Base-by-base conservation (phyloP, 2,797 vertebrate genomes). In the Euphonia xanthogaster region DNA sequence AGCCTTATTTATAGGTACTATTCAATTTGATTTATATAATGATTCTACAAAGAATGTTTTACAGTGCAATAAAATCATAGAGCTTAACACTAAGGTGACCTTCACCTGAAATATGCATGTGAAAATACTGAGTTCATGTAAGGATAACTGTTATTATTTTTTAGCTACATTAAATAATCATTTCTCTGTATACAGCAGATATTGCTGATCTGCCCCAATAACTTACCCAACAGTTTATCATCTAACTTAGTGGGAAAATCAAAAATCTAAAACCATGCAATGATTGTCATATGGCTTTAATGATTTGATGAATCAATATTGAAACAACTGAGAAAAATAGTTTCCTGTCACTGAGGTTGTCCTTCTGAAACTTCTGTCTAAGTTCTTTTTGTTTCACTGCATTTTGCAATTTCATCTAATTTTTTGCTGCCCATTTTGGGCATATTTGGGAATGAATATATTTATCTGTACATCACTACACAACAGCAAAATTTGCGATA, bases 1-100 rank as follows among this genome's bases (percentile, higher is more conserved):
- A 71, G 7, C 40, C 54, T 95, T 96, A 89, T 96, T 96, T 96
- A 94, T 93, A 67, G 75, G 40, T 71, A 61, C 23, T 47, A 91
- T 88, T 93, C 55, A 22, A 25, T 51, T 48, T 95, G 63, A 93
- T 95, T 97, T 97, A 96, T 95, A 88, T 91, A 54, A 48, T 70
- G 18, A 92, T 94, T 94, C 25, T 79, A 66, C 50, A 96, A 54
- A 86, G 88, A 79, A 91, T 62, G 66, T 86, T 96, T 95, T 95
- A 91, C 39, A 90, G 86, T 61, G 14, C 35, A 95, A 78, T 96
- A 94, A 93, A 93, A 77, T 84, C 35, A 63, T 58, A 58, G 25
- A 91, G 33, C 57, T 95, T 86, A 93, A 72, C 37, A 45, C 10
- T 68, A 88, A 89, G 74, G 48, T 97, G 81, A 97, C 90, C 63